Conservation (phyloP, 2,888 invertebrate genomes). For the Gymnosoma rotundatum region DNA sequence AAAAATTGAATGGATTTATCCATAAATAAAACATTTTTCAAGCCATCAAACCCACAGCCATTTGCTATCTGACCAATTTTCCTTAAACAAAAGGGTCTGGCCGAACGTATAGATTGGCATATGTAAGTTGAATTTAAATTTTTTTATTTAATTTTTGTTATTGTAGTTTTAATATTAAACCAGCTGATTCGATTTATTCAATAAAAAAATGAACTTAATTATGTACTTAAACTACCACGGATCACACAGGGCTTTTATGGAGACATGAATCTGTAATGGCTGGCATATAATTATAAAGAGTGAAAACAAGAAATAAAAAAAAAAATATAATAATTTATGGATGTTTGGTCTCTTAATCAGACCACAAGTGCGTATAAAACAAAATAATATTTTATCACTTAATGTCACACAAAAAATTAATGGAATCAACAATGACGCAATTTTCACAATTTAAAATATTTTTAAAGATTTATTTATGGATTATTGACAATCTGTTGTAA, state of each 20-base stretch:
- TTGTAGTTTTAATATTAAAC: too few relatives aligned
- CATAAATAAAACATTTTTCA: not conserved
- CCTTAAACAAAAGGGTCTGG: not conserved
- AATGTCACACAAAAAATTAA: not conserved
- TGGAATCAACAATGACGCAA: conserved; percentile 8
- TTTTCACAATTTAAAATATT: too few relatives aligned
- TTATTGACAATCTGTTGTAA: too few relatives aligned
- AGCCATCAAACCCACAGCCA: not conserved
- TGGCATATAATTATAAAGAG: not conserved
- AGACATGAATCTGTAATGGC: conserved; percentile 10
- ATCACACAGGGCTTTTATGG: not conserved
- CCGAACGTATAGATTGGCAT: not conserved
- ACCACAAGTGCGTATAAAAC: conserved; percentile 36
- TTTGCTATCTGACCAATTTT: not conserved
- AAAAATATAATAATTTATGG: conserved; percentile 31
- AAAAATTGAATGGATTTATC: too few relatives aligned
- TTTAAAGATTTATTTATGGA: too few relatives aligned
- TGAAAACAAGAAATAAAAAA: not conserved
- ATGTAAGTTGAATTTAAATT: not conserved
- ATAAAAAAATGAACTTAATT: conserved; percentile 6
- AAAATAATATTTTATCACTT: conserved; percentile 21
- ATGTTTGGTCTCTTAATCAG: conserved; percentile 27
- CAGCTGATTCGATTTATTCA: not conserved
- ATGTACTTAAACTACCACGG: conserved; percentile 22
- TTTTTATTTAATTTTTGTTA: not conserved